Conservation (phyloP, 2,888 invertebrate genomes). For the Rhagonycha lutea region DNA sequence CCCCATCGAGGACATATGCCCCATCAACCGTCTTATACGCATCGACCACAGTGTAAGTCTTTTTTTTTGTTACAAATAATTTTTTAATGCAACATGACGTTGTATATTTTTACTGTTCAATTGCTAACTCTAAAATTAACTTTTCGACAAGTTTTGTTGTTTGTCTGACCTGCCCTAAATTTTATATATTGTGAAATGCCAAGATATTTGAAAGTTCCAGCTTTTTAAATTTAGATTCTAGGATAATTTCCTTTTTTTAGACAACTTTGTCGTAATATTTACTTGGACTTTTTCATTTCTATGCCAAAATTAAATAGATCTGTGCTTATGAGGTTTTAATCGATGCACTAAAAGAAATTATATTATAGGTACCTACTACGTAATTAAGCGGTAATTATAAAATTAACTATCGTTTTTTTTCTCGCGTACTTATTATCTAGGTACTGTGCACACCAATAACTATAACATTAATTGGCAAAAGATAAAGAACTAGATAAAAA, state of each 20-base stretch:
- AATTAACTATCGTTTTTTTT: background rate
- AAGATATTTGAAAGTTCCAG: slow-evolving; percentile 22
- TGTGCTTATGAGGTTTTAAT: too few relatives aligned
- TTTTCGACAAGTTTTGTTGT: slow-evolving; percentile 5
- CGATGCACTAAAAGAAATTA: background rate
- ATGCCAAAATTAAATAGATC: background rate
- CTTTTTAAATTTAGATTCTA: slow-evolving; percentile 11
- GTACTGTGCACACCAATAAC: background rate
- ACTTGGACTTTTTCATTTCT: background rate
- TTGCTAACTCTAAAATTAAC: slow-evolving; percentile 14
- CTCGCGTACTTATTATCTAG: background rate
- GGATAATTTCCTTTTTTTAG: background rate
- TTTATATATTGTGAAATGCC: slow-evolving; percentile 32
- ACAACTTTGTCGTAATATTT: background rate
- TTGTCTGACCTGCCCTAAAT: slow-evolving; percentile 37
- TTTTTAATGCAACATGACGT: background rate
- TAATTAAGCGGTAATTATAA: background rate
- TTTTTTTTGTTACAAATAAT: background rate
- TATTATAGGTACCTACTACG: too few relatives aligned
- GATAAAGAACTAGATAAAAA: background rate
- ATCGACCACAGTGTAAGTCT: slow-evolving; percentile 49
- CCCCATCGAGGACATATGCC: slow-evolving; percentile 38
- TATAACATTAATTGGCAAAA: background rate
- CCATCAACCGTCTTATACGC: slow-evolving; percentile 42
- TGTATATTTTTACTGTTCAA: background rate